Evolutionary conservation across 2,888 invertebrate species (phyloP), one percentile per base, ranked within the genome.

Genomic region (Drosophila macrospina): DNA sequence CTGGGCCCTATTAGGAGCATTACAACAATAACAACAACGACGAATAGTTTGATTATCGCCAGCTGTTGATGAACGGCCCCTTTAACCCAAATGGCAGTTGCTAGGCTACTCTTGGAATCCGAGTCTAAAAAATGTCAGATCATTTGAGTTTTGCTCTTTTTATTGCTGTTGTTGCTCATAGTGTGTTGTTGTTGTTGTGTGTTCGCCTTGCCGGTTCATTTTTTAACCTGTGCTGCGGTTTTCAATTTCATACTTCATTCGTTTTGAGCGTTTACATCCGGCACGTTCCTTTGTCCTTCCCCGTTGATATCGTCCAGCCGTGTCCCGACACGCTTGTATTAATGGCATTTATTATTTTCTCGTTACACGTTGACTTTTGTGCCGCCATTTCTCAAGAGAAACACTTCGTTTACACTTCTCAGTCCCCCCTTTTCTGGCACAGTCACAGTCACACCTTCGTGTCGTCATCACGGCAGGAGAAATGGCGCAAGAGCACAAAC

Each of bases 271-370:
- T 28, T 28, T 63, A 54, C 80, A 79, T 75, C 69, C 68, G 74
- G 73, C 60, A 61, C 64, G 63, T 66, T 55, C 65, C 77, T 52
- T 51, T 66, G 56, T 44, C 45, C 15, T 45, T 24, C 28, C 45
- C 60, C 44, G 51, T 54, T 64, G 67, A 52, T 64, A 30, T 52
- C 36, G 41, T 45, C 42, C 59, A 42, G 39, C 47, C 47, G 47
- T 51, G 48, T 48, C 65, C 56, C 64, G 74, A 51, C 54, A 60
- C 62, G 73, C 59, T 78, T 72, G 82, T 82, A 85, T 90, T 88
- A 90, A 89, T 90, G 80, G 80, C 87, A 87, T 89, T 91, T 90
- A 90, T 90, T 90, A 90, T 90, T 90, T 91, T 89, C 90, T 89
- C 90, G 91, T 90, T 90, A 90, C 80, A 83, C 77, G 80, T 85